A percentile compares a stretch with the other conserved stretches of the same genome.
Evolutionary conservation across 1,140 invertebrate species (phyloP).

Genomic region (Theocolax elegans): DNA sequence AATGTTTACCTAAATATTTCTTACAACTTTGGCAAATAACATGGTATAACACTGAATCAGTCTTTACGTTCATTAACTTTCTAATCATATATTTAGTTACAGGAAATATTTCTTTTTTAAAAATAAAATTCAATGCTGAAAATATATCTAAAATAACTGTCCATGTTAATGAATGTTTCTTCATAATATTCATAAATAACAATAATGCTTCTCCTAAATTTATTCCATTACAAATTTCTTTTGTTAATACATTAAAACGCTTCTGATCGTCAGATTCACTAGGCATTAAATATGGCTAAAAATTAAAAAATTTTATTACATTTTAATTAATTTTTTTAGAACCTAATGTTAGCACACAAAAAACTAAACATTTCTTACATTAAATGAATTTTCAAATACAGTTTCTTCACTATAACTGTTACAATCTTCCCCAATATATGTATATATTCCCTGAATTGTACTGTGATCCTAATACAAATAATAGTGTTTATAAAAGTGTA

Average conservation of each 20-base stretch:
- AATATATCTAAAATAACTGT: slow-evolving; percentile 4
- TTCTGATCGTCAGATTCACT: neutral
- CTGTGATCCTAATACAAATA: too few relatives aligned
- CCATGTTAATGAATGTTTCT: too few relatives aligned
- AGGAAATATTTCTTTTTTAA: neutral
- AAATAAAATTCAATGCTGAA: slow-evolving; percentile 1
- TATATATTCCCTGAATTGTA: too few relatives aligned
- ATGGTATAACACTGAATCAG: neutral
- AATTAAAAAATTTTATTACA: neutral
- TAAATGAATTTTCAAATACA: too few relatives aligned
- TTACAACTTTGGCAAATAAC: neutral
- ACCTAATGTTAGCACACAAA: neutral
- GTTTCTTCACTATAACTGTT: too few relatives aligned
- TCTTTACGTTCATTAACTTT: slow-evolving; percentile 6
- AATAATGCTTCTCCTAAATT: slow-evolving; percentile 5
- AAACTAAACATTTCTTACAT: neutral
- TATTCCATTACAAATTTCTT: neutral
- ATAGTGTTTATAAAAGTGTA: too few relatives aligned
- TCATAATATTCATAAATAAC: slow-evolving; percentile 13
- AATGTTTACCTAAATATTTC: slow-evolving; percentile 3
- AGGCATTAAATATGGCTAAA: neutral
- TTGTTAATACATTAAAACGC: neutral
- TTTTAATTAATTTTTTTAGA: neutral
- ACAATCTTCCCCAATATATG: too few relatives aligned
- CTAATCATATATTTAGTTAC: slow-evolving; percentile 14